Base-by-base conservation (phyloP, 2,888 invertebrate species). In the Candidula unifasciata region DNA sequence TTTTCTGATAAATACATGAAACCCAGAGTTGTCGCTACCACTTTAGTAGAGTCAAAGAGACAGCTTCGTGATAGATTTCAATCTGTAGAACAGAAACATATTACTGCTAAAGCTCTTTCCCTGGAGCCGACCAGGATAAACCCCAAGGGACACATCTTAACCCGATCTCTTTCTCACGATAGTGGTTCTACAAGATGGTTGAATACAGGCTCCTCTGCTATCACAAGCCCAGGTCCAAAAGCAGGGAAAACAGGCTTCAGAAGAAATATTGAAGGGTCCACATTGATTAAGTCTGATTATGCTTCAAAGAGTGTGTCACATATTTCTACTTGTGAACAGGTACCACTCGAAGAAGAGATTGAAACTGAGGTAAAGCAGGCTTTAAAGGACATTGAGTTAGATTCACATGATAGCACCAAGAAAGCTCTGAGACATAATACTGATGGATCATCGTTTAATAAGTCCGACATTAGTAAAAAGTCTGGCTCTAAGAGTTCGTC, bases 1-100 rank as follows among this genome's bases (percentile, higher is more conserved):
- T 64, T 33, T 37, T 27, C 80, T 80, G 78, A 78, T 64, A 78
- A 60, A 78, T 35, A n/a, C 30, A 78, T 60, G n/a, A 79, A 68
- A 37, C 79, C 79, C n/a, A 13, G 52, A 44, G 13, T 60, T 64
- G 60, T 79, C 68, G 64, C 79, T 52, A 66, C 66, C 44, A 66
- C 79, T 79, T 44, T 27, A 30, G n/a, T 79, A 66, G 66, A 79
- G 27, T 60, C 79, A 1, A 79, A 68, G 30, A 79, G 37, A 52
- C 66, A 79, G 27, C 52, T 37, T 52, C 44, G 66, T 30, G 18
- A 66, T 37, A 79, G 68, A 35, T 68, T 66, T 79, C 79, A 79
- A 30, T 44, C 79, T 16, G 64, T 79, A 68, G 79, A 79, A 68
- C 66, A 66, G 30, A 44, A 79, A 52, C 52, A 66, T 10, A 68